Evolutionary conservation across 2,888 invertebrate genomes (phyloP), one percentile per base, ranked within the genome.

Genomic region (Bombylius major): DNA sequence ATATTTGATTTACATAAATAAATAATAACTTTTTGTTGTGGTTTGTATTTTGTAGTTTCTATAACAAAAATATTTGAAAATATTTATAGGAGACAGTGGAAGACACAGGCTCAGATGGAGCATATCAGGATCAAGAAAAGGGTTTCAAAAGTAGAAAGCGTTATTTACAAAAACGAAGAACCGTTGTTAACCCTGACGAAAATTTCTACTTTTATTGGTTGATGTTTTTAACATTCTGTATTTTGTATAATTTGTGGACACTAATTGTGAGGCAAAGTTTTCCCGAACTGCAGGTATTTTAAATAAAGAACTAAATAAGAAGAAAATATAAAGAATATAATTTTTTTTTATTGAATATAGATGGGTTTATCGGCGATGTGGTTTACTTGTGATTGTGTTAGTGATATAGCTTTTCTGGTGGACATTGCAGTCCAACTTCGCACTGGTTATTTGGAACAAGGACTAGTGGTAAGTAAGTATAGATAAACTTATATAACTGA

Each of bases 191-290:
- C 75, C 95, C 95, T 0, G 94, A 96, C 76, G 93, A 93, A 68
- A 93, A 91, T 75, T 89, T 93, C 76, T 93, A 93, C 79, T 96
- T 94, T 77, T 89, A 93, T 75, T 96, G 96, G 96, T 76, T 96
- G 64, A 86, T 91, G 80, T 75, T 93, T 61, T 81, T 94, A 65
- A 93, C 95, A 51, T 73, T 85, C 62, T 91, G 92, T 71, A 90
- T 95, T 64, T 81, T 96, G 58, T 96, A 96, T 76, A 96, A 96
- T 76, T 80, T 94, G 63, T 96, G 96, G 96, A 90, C 95, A 39
- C 80, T 93, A 61, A 96, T 96, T 65, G 95, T 94, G 49, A 81
- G 96, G 55, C 92, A 96, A 75, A 94, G 94, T 70, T 89, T 96
- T 73, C 91, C 93, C 32, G 95, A 95, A 71, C 79, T 96, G 60